Evolutionary conservation across 2,888 invertebrate genomes (phyloP).

Genomic region (Heliconius ismenius): DNA sequence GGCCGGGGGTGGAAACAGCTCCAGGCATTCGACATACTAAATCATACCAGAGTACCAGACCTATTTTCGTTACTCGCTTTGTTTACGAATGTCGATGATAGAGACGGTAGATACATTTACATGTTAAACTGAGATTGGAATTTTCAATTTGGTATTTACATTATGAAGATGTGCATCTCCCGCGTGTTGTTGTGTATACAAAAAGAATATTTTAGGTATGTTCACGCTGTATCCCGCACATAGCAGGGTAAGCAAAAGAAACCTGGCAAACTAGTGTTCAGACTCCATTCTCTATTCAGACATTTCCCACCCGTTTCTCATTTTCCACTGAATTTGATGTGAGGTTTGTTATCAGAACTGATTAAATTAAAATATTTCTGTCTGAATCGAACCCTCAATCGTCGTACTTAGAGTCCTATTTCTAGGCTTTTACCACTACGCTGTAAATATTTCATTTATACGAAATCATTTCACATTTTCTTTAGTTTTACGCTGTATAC

Average conservation of each 20-base stretch:
- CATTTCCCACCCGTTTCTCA: too few species aligned
- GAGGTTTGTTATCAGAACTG: too few species aligned
- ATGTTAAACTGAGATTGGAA: background rate
- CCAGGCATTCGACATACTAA: constrained; percentile 27
- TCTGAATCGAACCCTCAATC: too few species aligned
- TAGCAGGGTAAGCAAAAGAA: background rate
- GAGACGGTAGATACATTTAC: background rate
- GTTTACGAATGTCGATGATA: background rate
- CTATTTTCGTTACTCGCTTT: constrained; percentile 15
- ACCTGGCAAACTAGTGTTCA: background rate
- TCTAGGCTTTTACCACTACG: too few species aligned
- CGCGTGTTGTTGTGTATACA: constrained; percentile 8
- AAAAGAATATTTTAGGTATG: too few species aligned
- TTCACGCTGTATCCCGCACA: background rate
- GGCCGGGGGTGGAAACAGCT: constrained; percentile 16
- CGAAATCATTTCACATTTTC: too few species aligned
- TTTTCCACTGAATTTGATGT: too few species aligned
- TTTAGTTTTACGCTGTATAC: too few species aligned
- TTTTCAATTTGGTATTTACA: background rate
- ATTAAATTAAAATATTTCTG: too few species aligned
- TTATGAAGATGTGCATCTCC: background rate
- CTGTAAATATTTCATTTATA: too few species aligned
- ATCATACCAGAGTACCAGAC: constrained; percentile 26
- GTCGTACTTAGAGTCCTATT: too few species aligned
- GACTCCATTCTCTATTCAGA: background rate